phyloP scores from a whole-genome alignment of 2,888 invertebrate genomes.

The Cerceris rybyensis region DNA sequence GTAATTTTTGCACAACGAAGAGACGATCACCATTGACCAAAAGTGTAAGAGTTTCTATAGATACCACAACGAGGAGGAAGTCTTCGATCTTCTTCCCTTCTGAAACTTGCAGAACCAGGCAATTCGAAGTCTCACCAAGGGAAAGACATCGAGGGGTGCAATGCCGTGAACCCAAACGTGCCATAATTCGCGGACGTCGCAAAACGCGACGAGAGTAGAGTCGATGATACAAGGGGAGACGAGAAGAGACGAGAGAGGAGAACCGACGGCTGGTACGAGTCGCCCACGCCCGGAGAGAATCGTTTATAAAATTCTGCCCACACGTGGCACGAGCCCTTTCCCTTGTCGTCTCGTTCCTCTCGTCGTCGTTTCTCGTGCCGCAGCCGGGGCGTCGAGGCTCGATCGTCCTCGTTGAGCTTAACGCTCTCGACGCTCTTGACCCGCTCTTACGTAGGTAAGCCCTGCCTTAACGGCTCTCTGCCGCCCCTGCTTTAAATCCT shows the following conservation, averaged over 20 bases:
- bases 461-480: slow-evolving; percentile 47
- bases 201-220: no score
- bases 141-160: no score
- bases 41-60: no score
- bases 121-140: no score
- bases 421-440: slow-evolving; percentile 65
- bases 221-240: no score
- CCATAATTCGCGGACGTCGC: no score
- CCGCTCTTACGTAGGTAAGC: slow-evolving; percentile 12
- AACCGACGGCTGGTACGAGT: slow-evolving; percentile 53
- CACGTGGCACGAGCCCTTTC: slow-evolving; percentile 68
- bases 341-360: slow-evolving; percentile 31
- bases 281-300: slow-evolving; percentile 59
- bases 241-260: slow-evolving; percentile 1
- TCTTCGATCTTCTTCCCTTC: no score
- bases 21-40: no score
- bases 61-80: no score
- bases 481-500: slow-evolving; percentile 48
- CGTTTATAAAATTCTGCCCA: slow-evolving; percentile 65
- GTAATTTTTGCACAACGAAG: background rate
- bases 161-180: no score
- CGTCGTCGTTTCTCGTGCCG: slow-evolving; percentile 15
- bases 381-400: slow-evolving; percentile 8
- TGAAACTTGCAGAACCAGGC: no score
- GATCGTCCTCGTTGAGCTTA: slow-evolving; percentile 64